A percentile compares a stretch with the other conserved stretches of the same genome.
Conservation (phyloP, 2,888 invertebrate species). For the Ectropis crepuscularia region DNA sequence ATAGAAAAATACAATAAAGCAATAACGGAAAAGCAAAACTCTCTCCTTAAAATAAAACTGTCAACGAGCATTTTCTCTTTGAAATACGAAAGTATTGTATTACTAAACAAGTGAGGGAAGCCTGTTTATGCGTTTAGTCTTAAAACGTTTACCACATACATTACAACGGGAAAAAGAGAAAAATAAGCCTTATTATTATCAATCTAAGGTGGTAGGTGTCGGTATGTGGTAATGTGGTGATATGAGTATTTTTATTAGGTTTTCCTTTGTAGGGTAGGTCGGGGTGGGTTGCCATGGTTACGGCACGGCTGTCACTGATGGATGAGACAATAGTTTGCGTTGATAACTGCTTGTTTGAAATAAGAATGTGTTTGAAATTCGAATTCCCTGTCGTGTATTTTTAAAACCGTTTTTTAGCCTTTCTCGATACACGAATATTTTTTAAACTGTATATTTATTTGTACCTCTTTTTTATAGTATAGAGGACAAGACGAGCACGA, state of each 20-base stretch:
- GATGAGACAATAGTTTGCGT: slow-evolving; percentile 39
- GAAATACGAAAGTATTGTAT: slow-evolving; percentile 61
- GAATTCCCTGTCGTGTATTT: too few species aligned
- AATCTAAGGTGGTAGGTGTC: not conserved
- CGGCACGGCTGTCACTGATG: slow-evolving; percentile 59
- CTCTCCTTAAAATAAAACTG: slow-evolving; percentile 40
- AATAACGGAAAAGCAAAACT: slow-evolving; percentile 2
- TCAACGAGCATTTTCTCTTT: slow-evolving; percentile 50
- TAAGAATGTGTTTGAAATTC: not conserved
- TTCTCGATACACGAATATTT: too few species aligned
- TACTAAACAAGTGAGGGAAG: slow-evolving; percentile 65
- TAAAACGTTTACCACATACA: slow-evolving; percentile 36
- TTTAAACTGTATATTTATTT: too few species aligned
- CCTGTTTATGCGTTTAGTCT: slow-evolving; percentile 61
- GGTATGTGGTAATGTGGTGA: slow-evolving; percentile 20
- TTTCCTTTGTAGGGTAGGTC: slow-evolving; percentile 67
- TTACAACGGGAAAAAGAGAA: slow-evolving; percentile 10
- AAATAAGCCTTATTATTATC: slow-evolving; percentile 6
- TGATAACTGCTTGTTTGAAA: slow-evolving; percentile 34
- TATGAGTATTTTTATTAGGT: slow-evolving; percentile 63
- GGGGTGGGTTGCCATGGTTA: slow-evolving; percentile 60
- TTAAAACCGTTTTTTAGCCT: too few species aligned
- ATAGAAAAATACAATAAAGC: not conserved
- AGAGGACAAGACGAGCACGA: too few species aligned
- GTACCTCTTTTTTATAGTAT: too few species aligned